A percentile compares a stretch with the other conserved stretches of the same genome.
These are phyloP conservation scores for Pomatorhinus ruficollis DNA, from an alignment of 2,113 vertebrate species.

Conservation along the genomic window DNA sequence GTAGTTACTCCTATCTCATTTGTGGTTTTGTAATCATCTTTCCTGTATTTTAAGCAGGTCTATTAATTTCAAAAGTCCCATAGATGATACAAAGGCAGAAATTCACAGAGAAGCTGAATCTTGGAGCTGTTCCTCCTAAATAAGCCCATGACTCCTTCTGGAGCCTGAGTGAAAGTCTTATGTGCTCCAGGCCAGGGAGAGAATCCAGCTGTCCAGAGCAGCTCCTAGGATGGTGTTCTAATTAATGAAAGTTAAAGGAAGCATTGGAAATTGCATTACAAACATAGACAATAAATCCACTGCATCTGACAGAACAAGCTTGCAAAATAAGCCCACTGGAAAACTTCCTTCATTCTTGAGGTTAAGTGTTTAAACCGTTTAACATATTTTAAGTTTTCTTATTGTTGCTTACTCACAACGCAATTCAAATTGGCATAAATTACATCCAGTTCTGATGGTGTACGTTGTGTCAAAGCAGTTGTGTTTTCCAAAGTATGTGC, in stretches of 20 bases:
- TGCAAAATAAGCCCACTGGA: constrained; percentile 32
- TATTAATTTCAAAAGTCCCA: neutral
- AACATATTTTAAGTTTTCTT: constrained; percentile 21
- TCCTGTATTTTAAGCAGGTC: constrained; percentile 17
- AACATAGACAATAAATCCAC: neutral
- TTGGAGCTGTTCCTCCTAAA: neutral
- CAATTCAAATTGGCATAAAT: neutral
- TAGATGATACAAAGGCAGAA: neutral
- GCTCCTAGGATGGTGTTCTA: neutral
- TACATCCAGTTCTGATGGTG: neutral
- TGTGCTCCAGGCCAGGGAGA: neutral
- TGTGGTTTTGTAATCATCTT: constrained; percentile 29
- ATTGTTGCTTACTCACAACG: neutral
- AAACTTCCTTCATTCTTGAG: constrained; percentile 31
- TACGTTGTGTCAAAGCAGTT: neutral
- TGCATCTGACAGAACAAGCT: neutral
- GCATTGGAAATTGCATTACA: neutral
- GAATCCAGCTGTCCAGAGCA: neutral
- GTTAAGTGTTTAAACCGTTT: neutral
- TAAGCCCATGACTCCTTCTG: neutral
- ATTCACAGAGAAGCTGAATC: neutral
- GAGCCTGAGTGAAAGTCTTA: neutral
- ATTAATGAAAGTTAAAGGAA: constrained; percentile 3
- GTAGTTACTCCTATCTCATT: constrained; percentile 28
- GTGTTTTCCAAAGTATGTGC: neutral